phyloP scores from a whole-genome alignment of 2,888 invertebrate genomes.

The Chrysodeixis includens region DNA sequence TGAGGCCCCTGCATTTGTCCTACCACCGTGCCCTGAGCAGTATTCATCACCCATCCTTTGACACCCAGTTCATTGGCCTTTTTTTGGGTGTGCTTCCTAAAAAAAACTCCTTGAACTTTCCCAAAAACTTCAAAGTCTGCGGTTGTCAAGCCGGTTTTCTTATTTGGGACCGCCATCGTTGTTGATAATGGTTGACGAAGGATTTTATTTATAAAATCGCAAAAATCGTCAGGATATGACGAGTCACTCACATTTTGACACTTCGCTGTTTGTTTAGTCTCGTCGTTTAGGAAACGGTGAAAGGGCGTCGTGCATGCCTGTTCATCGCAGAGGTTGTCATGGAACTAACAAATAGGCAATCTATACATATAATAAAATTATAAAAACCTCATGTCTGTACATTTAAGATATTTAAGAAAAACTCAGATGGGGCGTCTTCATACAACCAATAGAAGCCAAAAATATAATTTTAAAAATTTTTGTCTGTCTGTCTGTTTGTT shows the following conservation, averaged over 20 bases:
- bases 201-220: slow-evolving; percentile 12
- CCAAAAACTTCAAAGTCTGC: slow-evolving; percentile 90
- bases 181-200: slow-evolving; percentile 1
- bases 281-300: slow-evolving; percentile 65
- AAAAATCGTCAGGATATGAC: background rate
- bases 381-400: too few relatives aligned
- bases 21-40: slow-evolving; percentile 91
- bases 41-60: slow-evolving; percentile 94
- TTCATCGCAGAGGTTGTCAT: slow-evolving; percentile 62
- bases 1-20: slow-evolving; percentile 91
- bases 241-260: slow-evolving; percentile 46
- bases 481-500: too few relatives aligned
- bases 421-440: too few relatives aligned
- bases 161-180: slow-evolving; percentile 63
- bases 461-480: too few relatives aligned
- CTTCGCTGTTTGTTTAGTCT: slow-evolving; percentile 57
- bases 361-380: too few relatives aligned
- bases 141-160: slow-evolving; percentile 66
- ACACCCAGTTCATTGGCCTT: slow-evolving; percentile 90
- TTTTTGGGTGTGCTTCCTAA: slow-evolving; percentile 90
- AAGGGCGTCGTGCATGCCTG: slow-evolving; percentile 40
- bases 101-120: slow-evolving; percentile 89
- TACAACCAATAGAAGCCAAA: too few relatives aligned
- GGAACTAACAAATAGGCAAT: slow-evolving; percentile 47
- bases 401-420: too few relatives aligned